Conservation (phyloP, 2,113 vertebrate genomes). For the Tichodroma muraria region DNA sequence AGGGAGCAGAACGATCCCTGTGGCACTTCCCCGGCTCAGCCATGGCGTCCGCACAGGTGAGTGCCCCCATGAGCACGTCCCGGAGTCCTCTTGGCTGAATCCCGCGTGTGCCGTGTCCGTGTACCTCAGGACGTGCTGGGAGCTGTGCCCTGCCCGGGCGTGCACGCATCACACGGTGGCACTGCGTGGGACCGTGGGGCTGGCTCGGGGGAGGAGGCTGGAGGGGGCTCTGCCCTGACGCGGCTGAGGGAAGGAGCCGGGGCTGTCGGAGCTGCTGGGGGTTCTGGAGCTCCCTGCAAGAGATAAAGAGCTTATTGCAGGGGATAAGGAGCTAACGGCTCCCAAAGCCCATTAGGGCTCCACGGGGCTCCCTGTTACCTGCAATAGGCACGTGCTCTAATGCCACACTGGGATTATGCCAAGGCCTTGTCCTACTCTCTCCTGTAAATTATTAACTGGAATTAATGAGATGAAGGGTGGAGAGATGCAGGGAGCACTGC, state of each 20-base stretch:
- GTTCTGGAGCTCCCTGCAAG: background rate
- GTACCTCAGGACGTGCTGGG: background rate
- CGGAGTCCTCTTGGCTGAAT: accelerated
- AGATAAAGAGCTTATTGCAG: background rate
- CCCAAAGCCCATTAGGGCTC: background rate
- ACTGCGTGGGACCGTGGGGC: accelerated
- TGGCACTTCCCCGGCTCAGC: background rate
- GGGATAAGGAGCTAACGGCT: background rate
- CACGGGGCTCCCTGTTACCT: background rate
- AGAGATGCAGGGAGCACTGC: background rate
- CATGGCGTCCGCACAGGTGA: background rate
- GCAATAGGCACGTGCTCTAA: background rate
- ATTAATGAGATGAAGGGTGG: background rate
- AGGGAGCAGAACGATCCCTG: accelerated
- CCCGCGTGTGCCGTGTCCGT: accelerated
- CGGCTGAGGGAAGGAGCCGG: accelerated
- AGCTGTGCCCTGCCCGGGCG: background rate
- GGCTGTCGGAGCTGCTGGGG: background rate
- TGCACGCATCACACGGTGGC: background rate
- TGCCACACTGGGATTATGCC: accelerated
- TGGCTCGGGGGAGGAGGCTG: too few relatives aligned
- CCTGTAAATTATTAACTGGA: background rate
- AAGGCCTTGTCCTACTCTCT: too few relatives aligned
- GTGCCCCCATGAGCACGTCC: accelerated
- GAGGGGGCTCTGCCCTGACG: too few relatives aligned